Evolutionary conservation across 2,113 vertebrate species (phyloP).

Genomic region (Stegostoma tigrinum): DNA sequence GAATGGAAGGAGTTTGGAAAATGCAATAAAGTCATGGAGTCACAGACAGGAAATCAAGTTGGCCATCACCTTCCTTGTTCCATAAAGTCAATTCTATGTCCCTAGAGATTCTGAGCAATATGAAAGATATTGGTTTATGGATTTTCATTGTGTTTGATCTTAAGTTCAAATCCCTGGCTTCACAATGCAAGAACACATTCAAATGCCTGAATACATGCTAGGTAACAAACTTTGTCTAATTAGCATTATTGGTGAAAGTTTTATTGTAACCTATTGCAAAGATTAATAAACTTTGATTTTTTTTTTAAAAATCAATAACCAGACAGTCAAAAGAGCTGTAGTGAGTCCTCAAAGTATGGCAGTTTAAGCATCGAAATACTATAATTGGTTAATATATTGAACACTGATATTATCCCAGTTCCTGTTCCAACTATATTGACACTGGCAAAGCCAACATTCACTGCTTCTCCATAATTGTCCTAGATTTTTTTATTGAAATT

Average conservation of each 20-base stretch:
- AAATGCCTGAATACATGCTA: background rate
- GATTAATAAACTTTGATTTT: background rate
- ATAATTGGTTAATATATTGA: background rate
- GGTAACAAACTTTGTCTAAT: background rate
- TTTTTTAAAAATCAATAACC: background rate
- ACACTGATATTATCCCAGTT: background rate
- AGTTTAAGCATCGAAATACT: background rate
- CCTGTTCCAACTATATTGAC: background rate
- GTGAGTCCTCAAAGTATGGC: background rate
- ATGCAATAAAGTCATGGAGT: background rate
- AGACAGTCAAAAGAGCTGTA: background rate
- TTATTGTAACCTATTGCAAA: background rate
- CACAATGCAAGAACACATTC: background rate
- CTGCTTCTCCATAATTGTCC: background rate
- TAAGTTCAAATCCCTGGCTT: slow-evolving; percentile 15
- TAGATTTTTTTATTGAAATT: background rate
- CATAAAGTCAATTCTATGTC: background rate
- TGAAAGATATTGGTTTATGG: slow-evolving; percentile 8
- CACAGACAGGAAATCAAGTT: slow-evolving; percentile 7
- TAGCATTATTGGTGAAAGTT: background rate
- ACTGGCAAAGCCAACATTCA: background rate
- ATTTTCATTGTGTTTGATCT: background rate
- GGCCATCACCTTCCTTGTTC: background rate
- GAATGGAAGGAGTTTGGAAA: background rate
- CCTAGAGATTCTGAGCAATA: background rate